Evolutionary conservation across 2,888 invertebrate genomes (phyloP).

Genomic region (Aspidapion aeneum): DNA sequence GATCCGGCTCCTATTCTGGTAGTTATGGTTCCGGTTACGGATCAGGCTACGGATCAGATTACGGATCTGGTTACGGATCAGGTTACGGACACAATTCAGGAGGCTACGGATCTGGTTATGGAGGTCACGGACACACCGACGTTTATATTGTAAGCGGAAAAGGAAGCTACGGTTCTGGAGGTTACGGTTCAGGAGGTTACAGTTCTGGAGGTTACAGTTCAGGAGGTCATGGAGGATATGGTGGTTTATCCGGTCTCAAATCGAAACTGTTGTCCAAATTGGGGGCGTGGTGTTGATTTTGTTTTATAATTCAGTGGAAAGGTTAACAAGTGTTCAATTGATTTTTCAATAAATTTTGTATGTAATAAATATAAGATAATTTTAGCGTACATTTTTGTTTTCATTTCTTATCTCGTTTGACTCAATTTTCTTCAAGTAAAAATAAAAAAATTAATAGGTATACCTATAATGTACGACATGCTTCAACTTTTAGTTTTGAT

Average conservation of each 20-base stretch:
- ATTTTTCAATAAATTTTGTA: too few relatives aligned
- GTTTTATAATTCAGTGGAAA: too few relatives aligned
- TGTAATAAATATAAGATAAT: too few relatives aligned
- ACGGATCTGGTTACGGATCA: slow-evolving; percentile 7
- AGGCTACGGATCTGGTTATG: slow-evolving; percentile 3
- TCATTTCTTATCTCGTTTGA: too few relatives aligned
- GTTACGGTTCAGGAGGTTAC: neutral
- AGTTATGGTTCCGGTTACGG: slow-evolving; percentile 3
- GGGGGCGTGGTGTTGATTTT: neutral
- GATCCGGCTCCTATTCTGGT: neutral
- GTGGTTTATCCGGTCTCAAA: slow-evolving; percentile 5
- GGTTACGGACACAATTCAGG: neutral
- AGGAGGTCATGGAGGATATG: slow-evolving; percentile 7
- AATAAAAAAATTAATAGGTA: too few relatives aligned
- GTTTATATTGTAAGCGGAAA: too few relatives aligned
- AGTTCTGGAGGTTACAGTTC: slow-evolving; percentile 1
- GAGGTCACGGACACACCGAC: slow-evolving; percentile 10
- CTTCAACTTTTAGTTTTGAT: too few relatives aligned
- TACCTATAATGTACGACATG: too few relatives aligned
- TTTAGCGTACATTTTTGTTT: too few relatives aligned
- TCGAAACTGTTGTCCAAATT: slow-evolving; percentile 11
- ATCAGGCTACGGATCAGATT: slow-evolving; percentile 10
- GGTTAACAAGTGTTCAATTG: too few relatives aligned
- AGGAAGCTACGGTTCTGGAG: slow-evolving; percentile 2
- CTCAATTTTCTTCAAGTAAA: too few relatives aligned